Conservation (phyloP, 1,140 invertebrate species). For the Leptestheria dahalacensis region DNA sequence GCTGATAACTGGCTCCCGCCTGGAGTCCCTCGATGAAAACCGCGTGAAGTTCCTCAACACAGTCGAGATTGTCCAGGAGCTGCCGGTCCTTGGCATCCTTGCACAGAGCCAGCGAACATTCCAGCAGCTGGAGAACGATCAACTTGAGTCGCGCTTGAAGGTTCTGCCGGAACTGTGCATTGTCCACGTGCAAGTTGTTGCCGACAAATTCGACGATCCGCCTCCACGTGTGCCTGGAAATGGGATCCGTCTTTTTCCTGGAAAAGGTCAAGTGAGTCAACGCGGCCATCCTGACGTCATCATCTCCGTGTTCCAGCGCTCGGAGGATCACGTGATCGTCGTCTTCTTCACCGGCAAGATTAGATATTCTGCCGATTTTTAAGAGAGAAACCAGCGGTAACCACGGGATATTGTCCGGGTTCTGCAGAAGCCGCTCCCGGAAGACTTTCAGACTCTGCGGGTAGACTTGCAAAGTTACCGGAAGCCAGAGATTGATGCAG, state of each 20-base stretch:
- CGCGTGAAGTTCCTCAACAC: neutral
- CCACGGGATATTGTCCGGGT: neutral
- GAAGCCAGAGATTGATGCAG: conserved; percentile 9
- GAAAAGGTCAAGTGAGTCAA: conserved; percentile 6
- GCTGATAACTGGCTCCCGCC: conserved; percentile 9
- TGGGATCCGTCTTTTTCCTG: conserved; percentile 13
- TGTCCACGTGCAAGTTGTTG: conserved; percentile 12
- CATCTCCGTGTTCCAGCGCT: conserved; percentile 11
- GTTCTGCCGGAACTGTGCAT: conserved; percentile 11
- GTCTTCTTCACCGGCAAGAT: neutral
- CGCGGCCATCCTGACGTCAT: conserved; percentile 5
- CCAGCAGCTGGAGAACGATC: conserved; percentile 8
- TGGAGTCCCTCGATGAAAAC: conserved; percentile 6
- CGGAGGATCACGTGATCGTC: neutral
- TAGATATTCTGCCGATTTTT: conserved; percentile 1
- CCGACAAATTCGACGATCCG: neutral
- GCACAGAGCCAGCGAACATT: conserved; percentile 4
- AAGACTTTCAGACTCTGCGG: neutral
- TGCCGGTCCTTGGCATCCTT: neutral
- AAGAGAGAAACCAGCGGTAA: neutral
- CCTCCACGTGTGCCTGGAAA: neutral
- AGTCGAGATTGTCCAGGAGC: conserved; percentile 1
- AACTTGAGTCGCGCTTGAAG: conserved; percentile 2
- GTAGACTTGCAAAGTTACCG: neutral
- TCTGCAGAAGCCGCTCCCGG: neutral